Conservation (phyloP, 2,888 invertebrate species). For the Heliconius hortense region DNA sequence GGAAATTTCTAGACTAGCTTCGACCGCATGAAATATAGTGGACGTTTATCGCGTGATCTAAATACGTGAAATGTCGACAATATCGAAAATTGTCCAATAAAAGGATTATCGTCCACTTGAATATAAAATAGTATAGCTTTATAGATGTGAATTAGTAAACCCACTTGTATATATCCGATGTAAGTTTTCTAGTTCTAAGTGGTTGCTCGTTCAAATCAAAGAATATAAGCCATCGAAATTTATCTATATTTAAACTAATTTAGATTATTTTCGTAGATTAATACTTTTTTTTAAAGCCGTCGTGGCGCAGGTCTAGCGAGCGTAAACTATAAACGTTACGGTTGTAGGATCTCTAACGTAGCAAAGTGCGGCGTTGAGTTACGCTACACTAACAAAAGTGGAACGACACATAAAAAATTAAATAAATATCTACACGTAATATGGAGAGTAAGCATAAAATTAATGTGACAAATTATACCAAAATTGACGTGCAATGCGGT, state of each 20-base stretch:
- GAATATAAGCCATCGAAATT: no score
- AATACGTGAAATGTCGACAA: conserved; percentile 35
- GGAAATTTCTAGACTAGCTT: neutral
- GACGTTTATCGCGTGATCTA: conserved; percentile 39
- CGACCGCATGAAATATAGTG: conserved; percentile 19
- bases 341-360: no score
- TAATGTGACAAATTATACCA: conserved; percentile 41
- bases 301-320: no score
- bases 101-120: neutral
- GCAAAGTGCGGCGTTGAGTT: no score
- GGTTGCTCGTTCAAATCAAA: no score
- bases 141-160: no score
- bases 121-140: neutral
- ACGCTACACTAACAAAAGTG: neutral
- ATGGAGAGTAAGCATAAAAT: conserved; percentile 2
- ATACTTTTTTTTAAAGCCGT: no score
- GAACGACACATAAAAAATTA: neutral
- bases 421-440: neutral
- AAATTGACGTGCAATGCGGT: conserved; percentile 43
- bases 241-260: no score
- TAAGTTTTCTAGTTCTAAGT: no score
- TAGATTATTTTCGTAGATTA: no score
- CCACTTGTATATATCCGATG: no score
- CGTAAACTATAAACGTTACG: no score
- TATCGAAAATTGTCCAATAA: conserved; percentile 35